A percentile compares a stretch with the other conserved stretches of the same genome.
Conservation (phyloP, 2,797 vertebrate genomes). For the Acridotheres tristis region DNA sequence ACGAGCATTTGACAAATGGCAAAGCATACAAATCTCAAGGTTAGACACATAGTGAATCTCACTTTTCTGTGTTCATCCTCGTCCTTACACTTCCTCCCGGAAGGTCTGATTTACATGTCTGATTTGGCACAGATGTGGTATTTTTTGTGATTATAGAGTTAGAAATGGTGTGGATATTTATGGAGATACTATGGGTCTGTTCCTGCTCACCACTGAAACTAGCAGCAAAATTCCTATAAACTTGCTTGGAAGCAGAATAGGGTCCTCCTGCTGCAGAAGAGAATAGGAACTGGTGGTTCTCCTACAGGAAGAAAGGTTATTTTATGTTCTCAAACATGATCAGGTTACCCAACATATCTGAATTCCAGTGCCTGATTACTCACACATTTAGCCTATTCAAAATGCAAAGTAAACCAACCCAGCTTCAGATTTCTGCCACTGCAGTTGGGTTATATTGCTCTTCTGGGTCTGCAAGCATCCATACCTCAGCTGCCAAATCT, state of each 20-base stretch:
- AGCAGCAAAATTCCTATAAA: neutral
- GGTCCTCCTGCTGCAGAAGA: neutral
- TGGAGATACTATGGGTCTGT: accelerated
- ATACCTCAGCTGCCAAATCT: neutral
- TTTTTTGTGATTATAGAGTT: neutral
- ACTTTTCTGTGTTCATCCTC: neutral
- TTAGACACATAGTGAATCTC: neutral
- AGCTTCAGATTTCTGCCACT: neutral
- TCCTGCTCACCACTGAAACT: neutral
- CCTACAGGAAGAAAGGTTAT: neutral
- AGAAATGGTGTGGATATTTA: neutral
- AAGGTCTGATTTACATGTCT: neutral
- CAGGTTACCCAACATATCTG: neutral
- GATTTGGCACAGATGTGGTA: neutral
- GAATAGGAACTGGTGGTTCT: neutral
- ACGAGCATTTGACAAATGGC: accelerated
- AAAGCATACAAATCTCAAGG: neutral
- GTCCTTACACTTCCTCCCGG: neutral
- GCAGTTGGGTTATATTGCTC: neutral
- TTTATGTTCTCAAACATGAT: neutral
- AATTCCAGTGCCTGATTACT: neutral
- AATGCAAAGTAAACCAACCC: neutral
- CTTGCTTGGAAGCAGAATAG: neutral
- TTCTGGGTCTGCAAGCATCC: neutral
- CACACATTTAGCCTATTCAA: neutral